Percentiles rank a stretch among this genome's conserved stretches.
phyloP scores from a whole-genome alignment of 2,113 vertebrate species.

The Clarias gariepinus region DNA sequence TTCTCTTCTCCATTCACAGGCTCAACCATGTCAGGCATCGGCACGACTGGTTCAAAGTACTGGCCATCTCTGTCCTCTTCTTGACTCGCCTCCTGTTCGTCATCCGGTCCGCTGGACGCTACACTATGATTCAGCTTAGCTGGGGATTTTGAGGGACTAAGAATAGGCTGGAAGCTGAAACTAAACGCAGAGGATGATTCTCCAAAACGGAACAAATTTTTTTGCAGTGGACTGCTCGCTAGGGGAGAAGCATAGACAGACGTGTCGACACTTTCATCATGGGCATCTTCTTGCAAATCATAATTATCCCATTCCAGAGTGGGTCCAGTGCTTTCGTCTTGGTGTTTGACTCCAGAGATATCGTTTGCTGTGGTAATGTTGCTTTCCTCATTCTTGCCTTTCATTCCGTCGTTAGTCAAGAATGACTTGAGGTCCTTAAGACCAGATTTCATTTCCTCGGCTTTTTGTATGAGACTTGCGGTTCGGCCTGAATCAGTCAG shows the following conservation, averaged over 20 bases:
- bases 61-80: constrained; percentile 93
- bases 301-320: constrained; percentile 93
- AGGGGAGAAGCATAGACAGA: constrained; percentile 84
- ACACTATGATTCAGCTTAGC: constrained; percentile 88
- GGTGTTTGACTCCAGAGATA: constrained; percentile 72
- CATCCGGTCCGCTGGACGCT: constrained; percentile 86
- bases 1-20: constrained; percentile 94
- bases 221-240: constrained; percentile 82
- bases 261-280: constrained; percentile 82
- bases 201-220: constrained; percentile 93
- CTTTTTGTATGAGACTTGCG: constrained; percentile 92
- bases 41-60: constrained; percentile 95
- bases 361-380: constrained; percentile 46
- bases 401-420: constrained; percentile 87
- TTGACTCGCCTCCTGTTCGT: constrained; percentile 87
- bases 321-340: constrained; percentile 79
- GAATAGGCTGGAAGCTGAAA: constrained; percentile 92
- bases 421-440: constrained; percentile 93
- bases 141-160: constrained; percentile 93
- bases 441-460: constrained; percentile 97
- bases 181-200: constrained; percentile 91
- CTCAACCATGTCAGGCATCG: constrained; percentile 90
- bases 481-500: constrained; percentile 90
- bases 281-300: constrained; percentile 82
- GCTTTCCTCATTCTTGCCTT: constrained; percentile 77